Conservation (phyloP, 2,113 vertebrate species). For the Lates calcarifer region DNA sequence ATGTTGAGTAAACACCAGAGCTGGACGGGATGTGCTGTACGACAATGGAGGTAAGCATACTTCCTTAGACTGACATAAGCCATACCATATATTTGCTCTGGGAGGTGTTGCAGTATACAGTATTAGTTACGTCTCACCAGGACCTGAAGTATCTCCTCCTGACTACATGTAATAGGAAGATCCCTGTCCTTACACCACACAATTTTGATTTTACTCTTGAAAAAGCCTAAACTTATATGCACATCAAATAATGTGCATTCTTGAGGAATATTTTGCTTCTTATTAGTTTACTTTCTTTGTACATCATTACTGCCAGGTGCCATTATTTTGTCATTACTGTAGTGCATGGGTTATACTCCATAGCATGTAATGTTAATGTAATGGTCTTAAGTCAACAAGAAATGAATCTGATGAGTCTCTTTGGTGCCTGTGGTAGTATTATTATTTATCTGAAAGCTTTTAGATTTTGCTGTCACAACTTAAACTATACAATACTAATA, state of each 20-base stretch:
- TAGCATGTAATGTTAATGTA: neutral
- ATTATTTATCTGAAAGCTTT: neutral
- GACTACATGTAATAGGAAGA: neutral
- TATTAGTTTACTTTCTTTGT: neutral
- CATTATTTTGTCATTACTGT: neutral
- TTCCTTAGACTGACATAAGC: neutral
- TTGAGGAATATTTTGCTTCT: neutral
- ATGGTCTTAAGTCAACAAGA: neutral
- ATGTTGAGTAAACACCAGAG: constrained; percentile 53
- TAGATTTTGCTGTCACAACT: neutral
- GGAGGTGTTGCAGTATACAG: neutral
- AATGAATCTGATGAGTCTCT: neutral
- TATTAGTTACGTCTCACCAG: neutral
- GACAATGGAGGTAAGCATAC: constrained; percentile 65
- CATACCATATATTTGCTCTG: neutral
- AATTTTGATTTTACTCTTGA: neutral
- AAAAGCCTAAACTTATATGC: neutral
- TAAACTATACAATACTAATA: too few species aligned
- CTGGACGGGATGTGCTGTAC: constrained; percentile 24
- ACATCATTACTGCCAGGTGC: neutral
- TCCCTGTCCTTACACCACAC: neutral
- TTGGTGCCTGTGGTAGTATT: neutral
- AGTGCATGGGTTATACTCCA: neutral
- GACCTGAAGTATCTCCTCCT: neutral
- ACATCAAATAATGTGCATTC: neutral